Base-by-base conservation (phyloP, 2,797 vertebrate genomes). In the Acanthopagrus latus region DNA sequence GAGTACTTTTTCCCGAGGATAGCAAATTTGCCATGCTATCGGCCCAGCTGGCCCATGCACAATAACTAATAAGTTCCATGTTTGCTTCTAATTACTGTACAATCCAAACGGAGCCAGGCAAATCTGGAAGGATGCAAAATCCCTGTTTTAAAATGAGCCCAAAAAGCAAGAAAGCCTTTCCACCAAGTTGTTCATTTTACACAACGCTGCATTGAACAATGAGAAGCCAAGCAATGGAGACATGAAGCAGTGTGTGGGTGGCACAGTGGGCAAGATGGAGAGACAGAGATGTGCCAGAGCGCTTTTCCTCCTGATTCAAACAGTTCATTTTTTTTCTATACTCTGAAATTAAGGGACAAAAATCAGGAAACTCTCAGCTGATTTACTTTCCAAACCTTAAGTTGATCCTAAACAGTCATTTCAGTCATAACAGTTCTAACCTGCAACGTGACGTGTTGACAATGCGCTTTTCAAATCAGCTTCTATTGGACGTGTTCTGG, bases 171-270 rank as follows among this genome's bases (percentile, higher is more conserved):
- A 73, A 77, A 86, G 62, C 66, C 27, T 84, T 83, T 76, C 38
- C 71, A 77, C 68, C 71, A 78, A 82, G 80, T 87, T 83, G 75
- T 90, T 83, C 74, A 79, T 90, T 91, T 91, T 86, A 88, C 74
- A 89, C 76, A 85, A 88, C 74, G 23, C 71, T 68, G 79, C 83
- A 66, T 59, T 74, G 65, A 85, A 90, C 82, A 86, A 87, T 81
- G 86, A 82, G 68, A 69, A 82, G 66, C 65, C 5, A 8, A 81
- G 83, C 66, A 55, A 67, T 25, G 38, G 74, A 78, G 84, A 84
- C 76, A 76, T 50, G 57, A 84, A 87, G 87, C 78, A 69, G 73
- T 73, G 85, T 83, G 88, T 90, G 88, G 90, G 89, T 65, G 88
- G 79, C 65, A 71, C 76, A 83, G 86, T 80, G 88, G 86, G 82